Percentiles rank a stretch among this genome's conserved stretches.
Evolutionary conservation across 2,113 vertebrate genomes (phyloP).

Genomic region (Leucosticte australis): DNA sequence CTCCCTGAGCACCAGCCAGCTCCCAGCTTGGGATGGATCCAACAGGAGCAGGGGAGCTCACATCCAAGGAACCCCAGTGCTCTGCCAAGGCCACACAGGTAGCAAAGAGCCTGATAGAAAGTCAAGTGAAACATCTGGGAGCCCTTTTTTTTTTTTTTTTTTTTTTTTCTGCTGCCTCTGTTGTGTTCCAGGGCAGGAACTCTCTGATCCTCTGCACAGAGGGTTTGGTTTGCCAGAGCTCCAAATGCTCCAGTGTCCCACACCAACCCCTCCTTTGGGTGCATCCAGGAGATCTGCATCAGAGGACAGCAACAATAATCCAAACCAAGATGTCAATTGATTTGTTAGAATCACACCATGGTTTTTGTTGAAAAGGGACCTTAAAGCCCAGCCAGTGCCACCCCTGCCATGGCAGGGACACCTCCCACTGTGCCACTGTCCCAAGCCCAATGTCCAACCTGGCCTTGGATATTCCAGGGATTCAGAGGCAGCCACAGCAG

Average conservation of each 20-base stretch:
- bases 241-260: not conserved
- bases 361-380: not conserved
- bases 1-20: conserved; percentile 24
- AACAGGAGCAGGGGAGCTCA: not conserved
- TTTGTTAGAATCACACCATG: not conserved
- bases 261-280: not conserved
- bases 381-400: accelerated
- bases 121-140: conserved; percentile 43
- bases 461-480: not conserved
- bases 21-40: conserved; percentile 15
- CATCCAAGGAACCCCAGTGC: not conserved
- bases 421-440: accelerated
- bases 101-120: conserved; percentile 6
- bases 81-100: conserved; percentile 62
- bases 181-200: not conserved
- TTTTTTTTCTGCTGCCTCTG: not conserved
- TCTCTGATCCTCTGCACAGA: not conserved
- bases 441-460: accelerated
- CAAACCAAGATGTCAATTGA: not conserved
- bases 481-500: not conserved
- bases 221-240: not conserved
- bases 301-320: not conserved
- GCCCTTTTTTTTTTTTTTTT: not conserved
- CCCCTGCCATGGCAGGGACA: not conserved
- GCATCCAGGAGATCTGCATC: not conserved